Base-by-base conservation (phyloP, 2,797 vertebrate species). In the Muscicapa comitata region DNA sequence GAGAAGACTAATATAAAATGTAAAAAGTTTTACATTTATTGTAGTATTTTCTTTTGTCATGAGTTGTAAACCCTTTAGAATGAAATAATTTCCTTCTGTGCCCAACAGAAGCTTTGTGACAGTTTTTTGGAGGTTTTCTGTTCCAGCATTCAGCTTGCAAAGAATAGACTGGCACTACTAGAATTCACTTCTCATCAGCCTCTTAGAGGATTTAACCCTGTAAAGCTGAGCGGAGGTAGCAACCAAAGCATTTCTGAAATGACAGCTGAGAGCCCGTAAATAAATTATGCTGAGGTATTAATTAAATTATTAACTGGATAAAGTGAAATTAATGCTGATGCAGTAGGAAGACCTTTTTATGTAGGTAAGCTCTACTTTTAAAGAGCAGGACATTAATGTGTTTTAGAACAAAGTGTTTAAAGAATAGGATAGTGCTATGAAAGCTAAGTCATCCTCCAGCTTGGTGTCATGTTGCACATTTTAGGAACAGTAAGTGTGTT, bases 261-360 rank as follows among this genome's bases (percentile, higher is more conserved):
- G 82, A 31, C 61, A 51, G n/a, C 50, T 59, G 38, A 43, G 38
- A 75, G 50, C 38, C 58, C 1, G 11, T 50, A 76, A 71, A 83
- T 50, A 62, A 61, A 54, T 93, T 78, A 38, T 86, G 29, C 66
- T 70, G 66, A 74, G 25, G 23, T 38, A n/a, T 50, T 66, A 67
- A 93, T 88, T 70, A 74, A 86, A 73, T 88, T 55, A 55, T 74
- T 80, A 57, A 62, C 88, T 86, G 57, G 35, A 37, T 42, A 57
- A 70, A 61, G 72, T 29, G 13, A 74, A 68, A n/a, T 89, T 86
- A 42, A 42, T 71, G 43, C 57, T 57, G 50, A 68, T 35, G 33
- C 47, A 50, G 51, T 25, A 51, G 54, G 31, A 62, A 23, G 16
- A 33, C 26, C 59, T 81, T 13, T 37, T 23, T 18, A 33, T 31